Evolutionary conservation across 2,113 vertebrate species (phyloP), one percentile per base, ranked within the genome.

Genomic region (Ptychochromis oligacanthus): DNA sequence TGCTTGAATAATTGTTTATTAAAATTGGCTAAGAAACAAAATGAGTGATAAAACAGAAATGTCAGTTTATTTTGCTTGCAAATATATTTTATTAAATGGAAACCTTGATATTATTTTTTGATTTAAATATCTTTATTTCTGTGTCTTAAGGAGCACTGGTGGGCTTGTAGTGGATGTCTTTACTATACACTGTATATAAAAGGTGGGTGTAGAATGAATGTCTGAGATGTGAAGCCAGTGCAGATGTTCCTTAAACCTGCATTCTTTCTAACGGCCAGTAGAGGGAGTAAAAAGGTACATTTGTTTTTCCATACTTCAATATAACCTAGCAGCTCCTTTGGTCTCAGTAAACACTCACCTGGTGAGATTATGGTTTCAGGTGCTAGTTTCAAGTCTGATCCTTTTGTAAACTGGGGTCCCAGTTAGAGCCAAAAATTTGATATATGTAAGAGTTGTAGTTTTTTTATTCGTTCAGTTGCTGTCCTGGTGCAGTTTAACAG

Each of bases 61-160:
- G 87, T 84, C 55, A 24, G 10, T 91, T 79, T 93, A 90, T 87
- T 92, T 93, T 93, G 91, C 88, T 92, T 93, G 88, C 91, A 92
- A 87, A 83, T 92, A 88, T 93, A 92, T 93, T 94, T 94, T 94
- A 93, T 93, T 93, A 92, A 93, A 92, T 83, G 52, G 87, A 83
- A 31, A 67, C 85, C 59, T 82, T 91, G 61, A 82, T 77, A 86
- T 79, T 5, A 49, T 58, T 46, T 72, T 81, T 83, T 70, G 52
- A 28, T 81, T 64, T 28, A 2, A 52, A 46, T 9, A 28, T 65
- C 26, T 54, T 62, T 10, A 49, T 85, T 80, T 89, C 28, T 82
- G 43, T 88, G 20, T 65, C 2, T 49, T n/a, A 31, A 72, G 52
- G 46, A 54, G 65, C 26, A 52, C 26, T 12, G 26, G 67, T 52